Evolutionary conservation across 2,888 invertebrate species (phyloP), one percentile per base, ranked within the genome.

Genomic region (Drosophila sordidula): DNA sequence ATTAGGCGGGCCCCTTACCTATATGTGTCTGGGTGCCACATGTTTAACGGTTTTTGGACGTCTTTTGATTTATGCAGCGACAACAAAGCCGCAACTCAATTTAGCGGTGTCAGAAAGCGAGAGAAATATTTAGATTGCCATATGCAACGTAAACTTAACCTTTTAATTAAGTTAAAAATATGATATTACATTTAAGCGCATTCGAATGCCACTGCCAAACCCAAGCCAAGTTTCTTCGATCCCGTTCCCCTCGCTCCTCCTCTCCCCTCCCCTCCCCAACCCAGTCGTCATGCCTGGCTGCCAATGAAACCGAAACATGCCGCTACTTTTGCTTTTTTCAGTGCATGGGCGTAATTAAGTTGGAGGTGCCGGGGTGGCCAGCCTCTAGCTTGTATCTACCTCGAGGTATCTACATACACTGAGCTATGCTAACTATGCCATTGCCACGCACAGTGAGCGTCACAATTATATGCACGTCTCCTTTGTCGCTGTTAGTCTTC

Each of bases 271-370:
- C 18, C 18, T 1, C 32, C 34, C 38, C 32, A 22, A 8, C 5
- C 14, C 11, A 26, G 8, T 22, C 49, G 78, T 72, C 61, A 67
- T 63, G 84, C 66, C 55, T 69, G 74, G 80, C 65, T 80, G 80
- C 59, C 70, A 80, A 65, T 78, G 79, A 86, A 86, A 80, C 78
- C 62, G 72, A 88, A 83, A 82, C 63, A 86, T 75, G 75, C 81
- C 84, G 84, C 80, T 89, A 88, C 77, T 89, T 88, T 86, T 86
- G 83, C 81, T 81, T 88, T 75, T 56, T 45, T 59, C 65, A 76
- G 57, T 77, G 78, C 63, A 78, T 44, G 56, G 78, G 59, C 63
- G 75, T 83, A 83, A 84, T 87, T 75, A 78, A 81, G 76, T 66
- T 64, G 64, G 38, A 39, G 72, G 47, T 54, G 62, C 45, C 25